A percentile compares a stretch with the other conserved stretches of the same genome.
Evolutionary conservation across 2,797 vertebrate genomes (phyloP).

Genomic region (Psittacula derbiana): DNA sequence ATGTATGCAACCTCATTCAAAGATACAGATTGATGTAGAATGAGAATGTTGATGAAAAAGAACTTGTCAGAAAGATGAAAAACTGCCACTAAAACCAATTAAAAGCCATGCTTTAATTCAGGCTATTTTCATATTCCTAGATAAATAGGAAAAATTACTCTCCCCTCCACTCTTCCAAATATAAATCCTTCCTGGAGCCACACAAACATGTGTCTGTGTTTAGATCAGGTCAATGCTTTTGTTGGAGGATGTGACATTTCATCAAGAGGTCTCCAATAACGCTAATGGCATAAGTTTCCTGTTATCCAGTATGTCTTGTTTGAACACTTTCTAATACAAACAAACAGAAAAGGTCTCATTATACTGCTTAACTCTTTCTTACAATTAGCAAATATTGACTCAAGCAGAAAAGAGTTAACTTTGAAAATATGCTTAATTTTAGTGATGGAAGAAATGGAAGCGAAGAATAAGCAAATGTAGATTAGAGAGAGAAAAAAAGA

Average conservation of each 20-base stretch:
- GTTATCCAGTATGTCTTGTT: neutral
- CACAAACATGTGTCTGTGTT: neutral
- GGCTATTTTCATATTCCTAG: neutral
- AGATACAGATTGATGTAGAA: neutral
- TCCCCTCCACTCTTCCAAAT: neutral
- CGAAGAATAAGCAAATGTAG: neutral
- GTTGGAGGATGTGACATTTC: neutral
- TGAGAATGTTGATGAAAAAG: neutral
- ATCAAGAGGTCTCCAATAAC: neutral
- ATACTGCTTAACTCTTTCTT: neutral
- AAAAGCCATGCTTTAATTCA: neutral
- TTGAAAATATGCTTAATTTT: neutral
- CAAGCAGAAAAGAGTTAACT: neutral
- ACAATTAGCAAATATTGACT: neutral
- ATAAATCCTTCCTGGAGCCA: neutral
- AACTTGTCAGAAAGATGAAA: neutral
- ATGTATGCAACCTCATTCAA: neutral
- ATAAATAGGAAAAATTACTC: neutral
- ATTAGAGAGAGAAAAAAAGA: neutral
- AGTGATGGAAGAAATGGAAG: neutral
- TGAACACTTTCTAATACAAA: neutral
- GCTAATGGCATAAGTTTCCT: neutral
- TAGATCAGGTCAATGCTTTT: neutral
- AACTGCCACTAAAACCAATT: neutral
- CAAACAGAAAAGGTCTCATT: neutral